Evolutionary conservation across 2,113 vertebrate genomes (phyloP).

Genomic region (Urocolius indicus): DNA sequence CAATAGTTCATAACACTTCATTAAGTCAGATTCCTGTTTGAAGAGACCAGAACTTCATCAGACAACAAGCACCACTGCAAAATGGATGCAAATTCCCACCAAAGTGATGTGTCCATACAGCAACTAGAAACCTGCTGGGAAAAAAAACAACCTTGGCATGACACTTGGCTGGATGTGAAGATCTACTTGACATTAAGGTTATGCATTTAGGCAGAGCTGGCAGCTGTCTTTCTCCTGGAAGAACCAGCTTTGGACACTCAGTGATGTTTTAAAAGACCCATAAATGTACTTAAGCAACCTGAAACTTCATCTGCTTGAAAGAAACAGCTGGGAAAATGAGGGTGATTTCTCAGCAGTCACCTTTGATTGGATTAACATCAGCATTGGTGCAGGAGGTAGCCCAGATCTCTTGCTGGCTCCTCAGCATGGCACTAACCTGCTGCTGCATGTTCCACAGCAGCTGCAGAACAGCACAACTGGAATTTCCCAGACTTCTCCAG

Average conservation of each 20-base stretch:
- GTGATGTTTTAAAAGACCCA: not conserved
- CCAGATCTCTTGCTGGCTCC: not conserved
- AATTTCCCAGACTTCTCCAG: not conserved
- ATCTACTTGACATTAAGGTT: not conserved
- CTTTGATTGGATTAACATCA: not conserved
- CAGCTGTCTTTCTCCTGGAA: not conserved
- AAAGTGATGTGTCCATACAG: not conserved
- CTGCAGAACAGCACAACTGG: not conserved
- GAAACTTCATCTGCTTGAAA: constrained; percentile 9
- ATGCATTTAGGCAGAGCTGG: not conserved
- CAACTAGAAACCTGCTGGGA: not conserved
- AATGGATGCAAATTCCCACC: not conserved
- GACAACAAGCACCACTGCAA: not conserved
- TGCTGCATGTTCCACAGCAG: rapidly evolving
- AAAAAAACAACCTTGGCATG: too few relatives aligned
- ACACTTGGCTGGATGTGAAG: not conserved
- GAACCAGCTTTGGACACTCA: not conserved
- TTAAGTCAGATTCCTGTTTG: too few relatives aligned
- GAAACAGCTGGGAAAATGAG: not conserved
- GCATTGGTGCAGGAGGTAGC: not conserved
- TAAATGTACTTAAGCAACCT: not conserved
- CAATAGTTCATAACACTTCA: not conserved
- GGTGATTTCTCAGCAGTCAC: not conserved
- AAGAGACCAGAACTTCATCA: not conserved
- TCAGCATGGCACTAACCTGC: not conserved